phyloP scores from a whole-genome alignment of 2,797 vertebrate species.

The Gallirallus australis region DNA sequence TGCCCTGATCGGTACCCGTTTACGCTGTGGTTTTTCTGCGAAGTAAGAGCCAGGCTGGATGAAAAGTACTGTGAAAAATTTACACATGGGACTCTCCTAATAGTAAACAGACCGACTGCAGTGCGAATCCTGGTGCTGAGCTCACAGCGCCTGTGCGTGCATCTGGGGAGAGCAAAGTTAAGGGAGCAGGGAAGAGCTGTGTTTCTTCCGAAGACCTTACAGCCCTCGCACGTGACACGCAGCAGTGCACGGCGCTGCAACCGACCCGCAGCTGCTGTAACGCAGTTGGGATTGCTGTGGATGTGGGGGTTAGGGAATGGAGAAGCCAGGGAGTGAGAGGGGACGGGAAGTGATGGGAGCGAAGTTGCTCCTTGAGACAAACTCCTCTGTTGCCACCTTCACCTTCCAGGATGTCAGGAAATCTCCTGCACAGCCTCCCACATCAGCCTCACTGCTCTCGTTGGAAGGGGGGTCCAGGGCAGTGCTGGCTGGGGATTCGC shows the following conservation, averaged over 20 bases:
- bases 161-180: slow-evolving; percentile 61
- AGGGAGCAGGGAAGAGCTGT: slow-evolving; percentile 28
- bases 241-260: background rate
- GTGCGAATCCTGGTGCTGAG: slow-evolving; percentile 36
- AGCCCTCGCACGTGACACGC: background rate
- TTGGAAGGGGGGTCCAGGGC: background rate
- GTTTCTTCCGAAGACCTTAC: slow-evolving; percentile 43
- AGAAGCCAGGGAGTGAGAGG: background rate
- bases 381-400: background rate
- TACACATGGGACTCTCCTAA: slow-evolving; percentile 55
- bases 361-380: background rate
- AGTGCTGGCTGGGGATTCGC: background rate
- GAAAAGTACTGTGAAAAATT: slow-evolving; percentile 67
- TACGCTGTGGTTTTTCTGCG: slow-evolving; percentile 23
- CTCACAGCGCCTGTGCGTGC: slow-evolving; percentile 23
- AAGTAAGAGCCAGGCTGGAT: slow-evolving; percentile 55
- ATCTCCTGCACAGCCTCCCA: background rate
- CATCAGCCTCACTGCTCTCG: background rate
- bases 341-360: background rate
- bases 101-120: slow-evolving; percentile 43
- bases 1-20: background rate
- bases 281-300: background rate
- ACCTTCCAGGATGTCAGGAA: background rate
- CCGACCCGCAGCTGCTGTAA: slow-evolving; percentile 37
- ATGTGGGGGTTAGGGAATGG: background rate